Evolutionary conservation across 64 coral and sea anemone genomes (phyloP), one percentile per base, ranked within the genome.

Genomic region (Catalaphyllia jardinei): DNA sequence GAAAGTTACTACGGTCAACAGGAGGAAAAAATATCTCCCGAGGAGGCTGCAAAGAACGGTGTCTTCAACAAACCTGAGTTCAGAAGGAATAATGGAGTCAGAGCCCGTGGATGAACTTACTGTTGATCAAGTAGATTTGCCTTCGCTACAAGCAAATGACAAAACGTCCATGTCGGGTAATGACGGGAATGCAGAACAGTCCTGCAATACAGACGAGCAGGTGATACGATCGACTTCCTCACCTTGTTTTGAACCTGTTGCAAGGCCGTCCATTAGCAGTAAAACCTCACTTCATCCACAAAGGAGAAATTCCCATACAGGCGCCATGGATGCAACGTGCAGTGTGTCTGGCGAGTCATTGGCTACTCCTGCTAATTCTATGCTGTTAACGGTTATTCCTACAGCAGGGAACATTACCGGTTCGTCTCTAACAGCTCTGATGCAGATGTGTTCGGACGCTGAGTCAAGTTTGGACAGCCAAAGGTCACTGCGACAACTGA

Each of bases 11-110:
- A 67, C 15, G 39, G 31, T n/a, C 19, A 83, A 25, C 31, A 83
- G 80, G 30, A 83, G 80, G 63, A 83, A 83, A 31, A 83, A 83
- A 18, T 83, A 83, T 24, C 31, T 67, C 1, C 80, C 80, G 10
- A 50, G 80, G 12, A 83, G 63, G 38, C 13, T 83, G 60, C 80
- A 83, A 50, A 65, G 80, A 25, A 62, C 60, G 38, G 61, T 11
- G 1, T 31, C 67, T 13, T 13, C 67, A 8, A 13, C 9, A 83
- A 61, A 64, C 18, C 10, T 2, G 2, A 25, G 31, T 65, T 65
- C 3, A 20, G 80, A 62, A 46, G 31, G 24, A 83, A 83, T 20
- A 10, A n/a, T 22, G 24, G 59, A 42, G 62, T 13, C 10, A 11
- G 28, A 67, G 8, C 18, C 20, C 8, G 19, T 12, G 16, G 80